These are phyloP conservation scores for Sinella curviseta DNA, from an alignment of 1,140 invertebrate species.

Conservation along the genomic window DNA sequence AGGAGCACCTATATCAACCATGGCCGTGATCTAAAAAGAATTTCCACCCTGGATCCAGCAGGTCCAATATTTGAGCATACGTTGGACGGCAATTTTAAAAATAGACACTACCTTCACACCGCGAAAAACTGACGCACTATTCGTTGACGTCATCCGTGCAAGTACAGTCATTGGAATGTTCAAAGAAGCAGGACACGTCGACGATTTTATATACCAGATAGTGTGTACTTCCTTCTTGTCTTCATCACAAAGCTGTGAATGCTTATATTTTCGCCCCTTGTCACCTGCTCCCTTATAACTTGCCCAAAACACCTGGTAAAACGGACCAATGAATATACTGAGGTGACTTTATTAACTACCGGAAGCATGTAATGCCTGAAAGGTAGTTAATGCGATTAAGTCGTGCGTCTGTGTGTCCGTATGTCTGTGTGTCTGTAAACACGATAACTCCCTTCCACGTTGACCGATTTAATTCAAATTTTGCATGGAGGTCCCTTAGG, in stretches of 20 bases:
- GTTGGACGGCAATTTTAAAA: background rate
- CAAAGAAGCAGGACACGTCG: background rate
- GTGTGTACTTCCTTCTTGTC: background rate
- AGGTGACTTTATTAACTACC: too few relatives aligned
- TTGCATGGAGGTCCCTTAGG: too few relatives aligned
- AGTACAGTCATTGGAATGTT: slow-evolving; percentile 16
- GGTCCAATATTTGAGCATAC: slow-evolving; percentile 25
- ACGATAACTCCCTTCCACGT: too few relatives aligned
- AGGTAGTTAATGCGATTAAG: too few relatives aligned
- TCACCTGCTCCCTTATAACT: background rate
- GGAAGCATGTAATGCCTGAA: too few relatives aligned
- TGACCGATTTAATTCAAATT: too few relatives aligned
- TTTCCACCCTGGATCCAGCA: background rate
- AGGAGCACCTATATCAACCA: too few relatives aligned
- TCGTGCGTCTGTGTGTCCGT: too few relatives aligned
- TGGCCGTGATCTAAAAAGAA: too few relatives aligned
- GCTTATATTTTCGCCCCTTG: background rate
- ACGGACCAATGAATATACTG: too few relatives aligned
- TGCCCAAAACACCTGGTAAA: too few relatives aligned
- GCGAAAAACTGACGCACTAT: background rate
- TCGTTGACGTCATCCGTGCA: slow-evolving; percentile 15
- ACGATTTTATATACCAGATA: background rate
- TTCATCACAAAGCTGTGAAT: background rate
- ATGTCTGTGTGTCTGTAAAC: too few relatives aligned
- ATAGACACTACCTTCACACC: background rate